Base-by-base conservation (phyloP, 1,140 invertebrate genomes). In the Glossosoma conforme region DNA sequence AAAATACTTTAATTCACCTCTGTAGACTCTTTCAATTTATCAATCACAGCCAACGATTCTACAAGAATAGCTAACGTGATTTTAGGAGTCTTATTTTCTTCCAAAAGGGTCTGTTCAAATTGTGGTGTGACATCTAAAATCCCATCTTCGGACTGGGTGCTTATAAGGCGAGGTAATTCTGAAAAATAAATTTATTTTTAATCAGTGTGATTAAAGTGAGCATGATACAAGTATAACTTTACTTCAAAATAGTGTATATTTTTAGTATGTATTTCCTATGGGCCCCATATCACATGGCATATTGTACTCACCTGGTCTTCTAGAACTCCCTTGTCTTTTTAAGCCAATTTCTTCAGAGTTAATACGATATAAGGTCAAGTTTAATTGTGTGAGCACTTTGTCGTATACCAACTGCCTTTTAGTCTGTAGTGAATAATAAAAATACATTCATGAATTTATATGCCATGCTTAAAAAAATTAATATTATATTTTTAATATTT, bases 31-130 rank as follows among this genome's bases (percentile, higher is more conserved):
- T 89, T 85, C 54, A 94, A 72, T 67, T 89, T 91, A 44, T 87
- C 83, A 32, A 97, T 70, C 36, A 90, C 78, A n/a, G 83, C 86
- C 21, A 95, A 76, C 54, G 91, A 92, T 66, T 93, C 89, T 3
- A 93, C 81, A 20, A 93, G 77, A 59, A 93, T 86, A 58, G 86
- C 81, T 59, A 93, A 66, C 2, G 63, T 70, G 11, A 63, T 70
- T 43, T 72, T 68, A 41, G 72, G 66, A 0, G 68, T 70, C 24
- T 61, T 64, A 42, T 70, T 69, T 10, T 74, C 72, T 2, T 72
- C 72, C 0, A 64, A 52, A 3, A 73, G 54, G 0, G 67, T 65
- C 0, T 67, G 64, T 41, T 74, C 72, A 42, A 64, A 70, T 48
- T 74, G 70, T 0, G 70, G 69, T 2, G 72, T 70, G 17, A 74